Evolutionary conservation across 2,888 invertebrate species (phyloP), one percentile per base, ranked within the genome.

Genomic region (Nineta flava): DNA sequence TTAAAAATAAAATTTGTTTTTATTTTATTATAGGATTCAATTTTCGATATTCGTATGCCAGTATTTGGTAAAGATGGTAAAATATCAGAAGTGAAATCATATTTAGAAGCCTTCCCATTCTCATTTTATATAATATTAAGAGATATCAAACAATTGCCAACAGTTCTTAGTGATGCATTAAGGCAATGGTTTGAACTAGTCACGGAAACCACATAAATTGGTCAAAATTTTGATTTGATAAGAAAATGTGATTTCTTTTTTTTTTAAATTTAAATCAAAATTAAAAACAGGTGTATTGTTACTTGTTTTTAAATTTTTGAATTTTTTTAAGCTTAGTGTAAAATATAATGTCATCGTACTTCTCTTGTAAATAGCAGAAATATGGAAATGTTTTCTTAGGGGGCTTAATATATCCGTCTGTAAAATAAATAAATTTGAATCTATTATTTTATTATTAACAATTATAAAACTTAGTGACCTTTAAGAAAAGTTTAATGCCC

Each of bases 171-270:
- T 58, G 96, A 99, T 65, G 96, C 97, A 1, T 73, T 99, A 53
- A 71, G 96, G 51, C 97, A 99, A 63, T 99, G 99, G 99, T 99
- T 99, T 65, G 97, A 99, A 72, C 71, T 97, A 52, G 90, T 95
- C 13, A 26, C 48, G 10, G 38, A 19, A 42, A 17, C 42, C 10
- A 26, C n/a, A 42, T 15, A 42, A 42, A 17, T 42, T 26, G 7
- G 4, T 7, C 7, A 26, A 26, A 26, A 26, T 26, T 26, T 7
- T 6, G 26, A 26, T 26, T 26, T 7, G 26, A 26, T 26, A 26
- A 26, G n/a, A 19, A 26, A 26, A 26, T 26, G 26, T 26, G 26
- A 26, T 26, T 2, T 7, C 26, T 26, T 26, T 7, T 26, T 7
- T 26, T n/a, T n/a, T n/a, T n/a, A n/a, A 26, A 19, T 6, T 26